Evolutionary conservation across 2,888 invertebrate species (phyloP), one percentile per base, ranked within the genome.

Genomic region (Pharmacophagus antenor): DNA sequence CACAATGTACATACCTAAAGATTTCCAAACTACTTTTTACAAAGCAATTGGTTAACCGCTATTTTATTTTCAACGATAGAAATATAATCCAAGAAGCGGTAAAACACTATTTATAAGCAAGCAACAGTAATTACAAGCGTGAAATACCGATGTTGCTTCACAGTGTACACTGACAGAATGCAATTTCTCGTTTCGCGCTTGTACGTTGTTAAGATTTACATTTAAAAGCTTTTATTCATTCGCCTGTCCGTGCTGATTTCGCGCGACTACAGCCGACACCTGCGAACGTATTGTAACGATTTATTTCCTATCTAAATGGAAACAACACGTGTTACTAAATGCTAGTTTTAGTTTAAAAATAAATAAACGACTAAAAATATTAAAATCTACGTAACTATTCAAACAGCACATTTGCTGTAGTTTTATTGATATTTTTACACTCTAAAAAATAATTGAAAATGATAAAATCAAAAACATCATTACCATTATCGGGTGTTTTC

Each of bases 151-250:
- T 22, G 48, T 22, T 23, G 22, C 48, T 48, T 17, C n/a, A 23
- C 48, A 20, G 66, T 41, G 15, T 12, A 20, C 22, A n/a, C 37
- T 8, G 52, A 59, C 53, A 53, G 58, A 41, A 59, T 59, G 48
- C 58, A 59, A 59, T 53, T 59, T 42, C 41, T 54, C 53, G 49
- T 27, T 53, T 63, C 63, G 59, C 61, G 65, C 63, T 59, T 57
- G 62, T 69, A 68, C 67, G 62, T 67, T 64, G 67, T 66, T 66
- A 64, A 65, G 63, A 65, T 68, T 68, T 65, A 67, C 65, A 69
- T 69, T 69, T 68, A 63, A 65, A 67, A 65, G 64, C 60, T 65
- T 69, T 69, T 63, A 66, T 63, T 68, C 65, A 68, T 68, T 67
- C 65, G 63, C 65, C 64, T 65, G 67, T 67, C 68, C 65, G 61